Percentiles rank a stretch among this genome's conserved stretches.
phyloP scores from a whole-genome alignment of 2,797 vertebrate genomes.

The Enteromius paludinosus region DNA sequence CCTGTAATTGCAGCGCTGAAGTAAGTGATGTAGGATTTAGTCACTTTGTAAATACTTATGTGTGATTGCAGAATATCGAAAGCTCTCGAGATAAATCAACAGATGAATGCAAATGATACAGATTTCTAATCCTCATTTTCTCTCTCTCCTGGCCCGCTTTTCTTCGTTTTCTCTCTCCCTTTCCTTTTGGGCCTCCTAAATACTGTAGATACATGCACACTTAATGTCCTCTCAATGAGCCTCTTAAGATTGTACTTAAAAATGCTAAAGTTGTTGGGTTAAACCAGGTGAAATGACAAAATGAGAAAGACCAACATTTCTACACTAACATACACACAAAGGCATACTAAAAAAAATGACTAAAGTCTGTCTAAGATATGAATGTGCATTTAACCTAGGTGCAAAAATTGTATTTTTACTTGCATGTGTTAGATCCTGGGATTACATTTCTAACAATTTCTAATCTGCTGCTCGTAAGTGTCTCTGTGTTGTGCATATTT shows the following conservation, averaged over 20 bases:
- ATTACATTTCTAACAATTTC: neutral
- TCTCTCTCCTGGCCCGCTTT: neutral
- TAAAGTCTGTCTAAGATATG: neutral
- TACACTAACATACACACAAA: neutral
- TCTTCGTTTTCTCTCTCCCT: neutral
- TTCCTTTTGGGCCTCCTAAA: neutral
- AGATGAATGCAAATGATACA: constrained; percentile 37
- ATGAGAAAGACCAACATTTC: neutral
- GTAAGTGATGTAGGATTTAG: constrained; percentile 26
- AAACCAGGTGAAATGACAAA: constrained; percentile 7
- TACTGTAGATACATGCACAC: neutral
- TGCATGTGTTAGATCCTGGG: neutral
- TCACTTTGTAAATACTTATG: constrained; percentile 40
- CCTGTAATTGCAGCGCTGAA: constrained; percentile 22
- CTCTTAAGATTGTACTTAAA: neutral
- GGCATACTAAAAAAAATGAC: neutral
- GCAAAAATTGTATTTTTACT: neutral
- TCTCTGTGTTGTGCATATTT: constrained; percentile 18
- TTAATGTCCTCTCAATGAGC: neutral
- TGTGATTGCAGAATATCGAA: constrained; percentile 40
- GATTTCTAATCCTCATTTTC: neutral
- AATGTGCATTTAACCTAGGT: neutral
- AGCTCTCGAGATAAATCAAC: constrained; percentile 39
- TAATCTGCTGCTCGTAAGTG: neutral
- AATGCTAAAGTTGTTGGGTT: neutral